Evolutionary conservation across 1,140 invertebrate genomes (phyloP), one percentile per base, ranked within the genome.

Genomic region (Carposina sasakii): DNA sequence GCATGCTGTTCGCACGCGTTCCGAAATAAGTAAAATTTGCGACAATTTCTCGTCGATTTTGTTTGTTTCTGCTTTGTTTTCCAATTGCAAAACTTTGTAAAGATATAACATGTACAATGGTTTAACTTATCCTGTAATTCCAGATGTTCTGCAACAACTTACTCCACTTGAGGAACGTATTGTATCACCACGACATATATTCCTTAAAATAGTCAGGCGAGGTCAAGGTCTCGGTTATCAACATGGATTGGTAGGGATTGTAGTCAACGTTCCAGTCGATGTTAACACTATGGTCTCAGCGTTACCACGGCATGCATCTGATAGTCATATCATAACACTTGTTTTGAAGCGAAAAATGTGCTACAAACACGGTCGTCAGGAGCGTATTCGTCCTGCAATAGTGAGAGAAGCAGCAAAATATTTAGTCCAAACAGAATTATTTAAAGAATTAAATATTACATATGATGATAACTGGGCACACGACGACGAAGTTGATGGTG

Each of bases 71-170:
- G n/a, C n/a, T n/a, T n/a, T n/a, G n/a, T n/a, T n/a, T n/a, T n/a
- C n/a, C n/a, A n/a, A n/a, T n/a, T n/a, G n/a, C n/a, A n/a, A n/a
- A n/a, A n/a, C n/a, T n/a, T n/a, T n/a, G n/a, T n/a, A n/a, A n/a
- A n/a, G n/a, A n/a, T n/a, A n/a, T n/a, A n/a, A n/a, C n/a, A n/a
- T n/a, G n/a, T n/a, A n/a, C n/a, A 46, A 46, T 34, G 44, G 44
- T 1, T 46, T 46, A 15, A 34, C 15, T n/a, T 46, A 21, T 46
- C 44, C 44, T 10, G 5, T 13, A 33, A 46, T 46, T 21, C 31
- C 44, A 10, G 17, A 46, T 1, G 31, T 46, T 13, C 16, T 46
- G 10, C 24, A 46, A 23, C 9, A 33, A 2, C 13, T 46, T 2
- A 28, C 41, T 30, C 20, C 44, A 1, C 16, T 46, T 10, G 44